phyloP scores from a whole-genome alignment of 2,888 invertebrate species.

The Amaurobius ferox region DNA sequence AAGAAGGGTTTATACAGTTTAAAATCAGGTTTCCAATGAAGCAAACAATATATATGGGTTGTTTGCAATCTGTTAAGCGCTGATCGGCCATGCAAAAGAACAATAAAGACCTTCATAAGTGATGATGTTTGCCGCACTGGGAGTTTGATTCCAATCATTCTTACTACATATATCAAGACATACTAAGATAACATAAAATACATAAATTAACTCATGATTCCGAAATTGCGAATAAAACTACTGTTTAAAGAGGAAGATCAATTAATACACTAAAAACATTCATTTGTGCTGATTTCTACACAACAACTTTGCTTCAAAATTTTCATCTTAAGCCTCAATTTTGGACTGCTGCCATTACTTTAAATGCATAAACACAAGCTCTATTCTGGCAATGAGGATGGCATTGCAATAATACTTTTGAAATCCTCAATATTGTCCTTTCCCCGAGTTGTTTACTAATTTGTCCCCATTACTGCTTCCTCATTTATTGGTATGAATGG shows the following conservation, averaged over 20 bases:
- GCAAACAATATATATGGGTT: too few species aligned
- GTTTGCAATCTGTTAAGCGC: too few species aligned
- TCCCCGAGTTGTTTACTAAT: neutral
- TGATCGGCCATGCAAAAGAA: too few species aligned
- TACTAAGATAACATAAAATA: too few species aligned
- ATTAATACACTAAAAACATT: slow-evolving; percentile 1
- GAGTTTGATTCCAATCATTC: too few species aligned
- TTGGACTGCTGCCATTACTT: slow-evolving; percentile 12
- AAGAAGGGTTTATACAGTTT: too few species aligned
- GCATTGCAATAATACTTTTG: neutral
- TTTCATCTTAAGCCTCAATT: neutral
- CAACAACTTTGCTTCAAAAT: neutral
- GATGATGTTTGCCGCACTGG: too few species aligned
- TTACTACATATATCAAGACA: too few species aligned
- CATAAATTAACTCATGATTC: neutral
- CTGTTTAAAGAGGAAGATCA: neutral
- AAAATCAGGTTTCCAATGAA: too few species aligned
- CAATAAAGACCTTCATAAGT: too few species aligned
- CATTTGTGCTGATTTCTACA: neutral
- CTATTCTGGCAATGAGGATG: neutral
- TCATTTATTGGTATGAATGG: slow-evolving; percentile 4
- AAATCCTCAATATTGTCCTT: slow-evolving; percentile 1
- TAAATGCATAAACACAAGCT: neutral
- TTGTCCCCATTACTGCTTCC: neutral
- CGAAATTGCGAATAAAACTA: too few species aligned